Conservation (phyloP, 2,797 vertebrate species). For the Parotocinclus haroldoi region DNA sequence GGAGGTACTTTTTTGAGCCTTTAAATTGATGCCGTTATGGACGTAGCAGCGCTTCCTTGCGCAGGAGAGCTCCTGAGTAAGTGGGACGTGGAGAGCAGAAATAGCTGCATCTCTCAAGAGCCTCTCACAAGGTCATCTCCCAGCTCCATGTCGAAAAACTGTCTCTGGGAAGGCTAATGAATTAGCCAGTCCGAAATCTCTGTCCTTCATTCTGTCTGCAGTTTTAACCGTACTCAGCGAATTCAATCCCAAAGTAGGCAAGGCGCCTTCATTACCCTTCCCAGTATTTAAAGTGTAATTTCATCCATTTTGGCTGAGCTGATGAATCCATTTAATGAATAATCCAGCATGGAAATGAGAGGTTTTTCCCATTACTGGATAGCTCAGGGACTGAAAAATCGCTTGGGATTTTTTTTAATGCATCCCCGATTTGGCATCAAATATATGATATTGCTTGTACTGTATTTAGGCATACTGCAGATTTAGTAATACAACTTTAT, state of each 20-base stretch:
- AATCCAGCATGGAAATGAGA: slow-evolving; percentile 61
- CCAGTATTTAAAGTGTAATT: slow-evolving; percentile 63
- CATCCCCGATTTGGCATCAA: too few species aligned
- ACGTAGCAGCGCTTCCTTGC: slow-evolving; percentile 51
- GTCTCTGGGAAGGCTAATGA: slow-evolving; percentile 42
- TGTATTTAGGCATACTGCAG: too few species aligned
- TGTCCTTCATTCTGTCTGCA: neutral
- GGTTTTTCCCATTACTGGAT: slow-evolving; percentile 25
- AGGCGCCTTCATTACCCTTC: slow-evolving; percentile 58
- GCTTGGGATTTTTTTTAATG: too few species aligned
- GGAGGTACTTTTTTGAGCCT: slow-evolving; percentile 19
- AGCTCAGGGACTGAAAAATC: slow-evolving; percentile 7
- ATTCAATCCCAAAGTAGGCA: slow-evolving; percentile 63
- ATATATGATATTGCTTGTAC: too few species aligned
- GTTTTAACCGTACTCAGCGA: slow-evolving; percentile 59
- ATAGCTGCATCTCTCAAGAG: slow-evolving; percentile 59
- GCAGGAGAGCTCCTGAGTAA: slow-evolving; percentile 58
- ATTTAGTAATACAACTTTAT: too few species aligned
- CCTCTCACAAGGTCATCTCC: slow-evolving; percentile 70
- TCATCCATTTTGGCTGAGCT: slow-evolving; percentile 57
- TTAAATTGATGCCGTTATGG: slow-evolving; percentile 63
- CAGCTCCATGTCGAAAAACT: slow-evolving; percentile 48
- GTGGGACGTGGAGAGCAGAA: slow-evolving; percentile 64
- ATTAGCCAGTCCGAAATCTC: slow-evolving; percentile 43
- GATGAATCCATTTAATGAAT: slow-evolving; percentile 73